Base-by-base conservation (phyloP, 2,888 invertebrate species). In the Trichopria drosophilae region DNA sequence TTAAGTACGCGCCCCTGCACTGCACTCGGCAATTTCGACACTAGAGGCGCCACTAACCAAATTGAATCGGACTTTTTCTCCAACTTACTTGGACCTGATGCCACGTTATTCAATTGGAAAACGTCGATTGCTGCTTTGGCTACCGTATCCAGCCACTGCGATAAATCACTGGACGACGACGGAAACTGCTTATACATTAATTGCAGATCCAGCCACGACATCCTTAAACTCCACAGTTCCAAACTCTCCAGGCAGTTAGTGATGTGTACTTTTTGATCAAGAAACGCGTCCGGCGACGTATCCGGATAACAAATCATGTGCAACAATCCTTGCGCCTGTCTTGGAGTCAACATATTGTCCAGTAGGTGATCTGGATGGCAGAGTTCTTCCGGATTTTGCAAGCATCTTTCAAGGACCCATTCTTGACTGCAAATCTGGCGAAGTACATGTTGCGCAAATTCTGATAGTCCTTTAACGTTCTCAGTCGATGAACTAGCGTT, bases 301-400 rank as follows among this genome's bases (percentile, higher is more conserved):
- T 93, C 91, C 0, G 93, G 93, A 73, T 94, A 93, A 70, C 93
- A 94, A 57, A 98, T 96, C 91, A 97, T 93, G 68, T 95, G 93
- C 13, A 98, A 80, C 45, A 98, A 79, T 63, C 95, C 61, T 42
- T 72, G 69, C n/a, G 79, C 80, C 64, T 56, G 71, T 57, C 89
- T 86, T 13, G 90, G 86, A 0, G 90, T 88, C n/a, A 94, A 75
- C 81, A 92, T 85, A 10, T 87, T 86, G 75, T 97, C 97, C 37
- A 96, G 79, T 32, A 97, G 80, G 82, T 93, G 88, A 66, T 94
- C 94, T 5, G 85, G 83, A 58, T 88, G 88, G 72, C 93, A 94
- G 1, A 97, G 80, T 60, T 91, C 90, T 68, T 95, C 94, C 0
- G 95, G 93, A 72, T 93, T 92, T 69, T 93, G 90, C 6, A 98